A percentile compares a stretch with the other conserved stretches of the same genome.
These are phyloP conservation scores for Onychomys torridus DNA, from an alignment of 2,797 vertebrate species.

Conservation along the genomic window DNA sequence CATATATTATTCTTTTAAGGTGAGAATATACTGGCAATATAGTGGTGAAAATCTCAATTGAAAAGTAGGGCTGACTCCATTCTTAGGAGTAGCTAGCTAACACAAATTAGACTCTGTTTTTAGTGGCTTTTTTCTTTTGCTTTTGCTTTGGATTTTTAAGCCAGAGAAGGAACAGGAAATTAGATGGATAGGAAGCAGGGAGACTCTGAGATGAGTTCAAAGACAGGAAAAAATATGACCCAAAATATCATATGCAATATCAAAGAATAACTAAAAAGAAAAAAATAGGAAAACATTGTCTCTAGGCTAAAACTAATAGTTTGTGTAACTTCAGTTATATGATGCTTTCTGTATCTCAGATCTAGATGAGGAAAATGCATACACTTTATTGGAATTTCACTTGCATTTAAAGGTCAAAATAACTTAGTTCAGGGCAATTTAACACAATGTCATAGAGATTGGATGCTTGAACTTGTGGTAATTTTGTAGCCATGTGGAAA, in stretches of 20 bases:
- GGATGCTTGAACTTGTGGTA: background rate
- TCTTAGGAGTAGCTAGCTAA: background rate
- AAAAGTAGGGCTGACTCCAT: background rate
- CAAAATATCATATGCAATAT: background rate
- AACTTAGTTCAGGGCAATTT: background rate
- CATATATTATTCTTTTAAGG: slow-evolving; percentile 29
- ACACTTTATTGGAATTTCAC: background rate
- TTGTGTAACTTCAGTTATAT: background rate
- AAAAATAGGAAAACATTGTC: background rate
- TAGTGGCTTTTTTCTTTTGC: background rate
- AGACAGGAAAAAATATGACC: background rate
- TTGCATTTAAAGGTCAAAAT: background rate
- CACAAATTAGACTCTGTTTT: background rate
- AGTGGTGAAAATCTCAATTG: background rate
- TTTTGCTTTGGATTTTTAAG: background rate
- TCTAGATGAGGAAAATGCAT: background rate
- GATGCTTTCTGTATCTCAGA: background rate
- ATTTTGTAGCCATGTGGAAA: background rate
- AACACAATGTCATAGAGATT: background rate
- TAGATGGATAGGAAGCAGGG: background rate
- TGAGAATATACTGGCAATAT: background rate
- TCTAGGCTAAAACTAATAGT: background rate
- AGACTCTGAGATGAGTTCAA: background rate
- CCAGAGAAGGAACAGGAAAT: background rate
- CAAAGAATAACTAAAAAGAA: background rate